Evolutionary conservation across 2,888 invertebrate genomes (phyloP), one percentile per base, ranked within the genome.

Genomic region (Stenurella melanura): DNA sequence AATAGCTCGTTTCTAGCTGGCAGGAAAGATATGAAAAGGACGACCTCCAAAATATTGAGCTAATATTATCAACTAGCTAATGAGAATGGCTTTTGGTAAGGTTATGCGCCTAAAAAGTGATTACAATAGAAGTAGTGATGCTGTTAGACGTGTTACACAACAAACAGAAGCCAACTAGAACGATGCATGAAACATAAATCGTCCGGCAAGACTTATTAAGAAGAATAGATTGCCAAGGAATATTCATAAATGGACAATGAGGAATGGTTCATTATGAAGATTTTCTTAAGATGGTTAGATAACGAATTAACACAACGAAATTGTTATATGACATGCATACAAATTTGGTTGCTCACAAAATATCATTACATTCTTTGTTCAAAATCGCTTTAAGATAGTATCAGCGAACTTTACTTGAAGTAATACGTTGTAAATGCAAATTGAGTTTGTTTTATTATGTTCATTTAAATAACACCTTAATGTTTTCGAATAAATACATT

Each of bases 401-500:
- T 64, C 38, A 18, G 5, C 17, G 1, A 38, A n/a, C 38, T 34
- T 34, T 15, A 17, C 34, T 63, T 34, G 42, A 42, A 64, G 42
- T 34, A 18, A 34, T 34, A 7, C 12, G 57, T 30, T 69, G 69
- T 17, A 69, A 30, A 56, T 69, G 34, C 34, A 30, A 30, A 69
- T 69, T 17, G 2, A 2, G 21, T 17, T 7, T 17, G 9, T 69
- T 57, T 57, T 18, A 30, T 57, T 26, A 67, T 18, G 57, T n/a
- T 34, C 17, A 69, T 69, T 69, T 30, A 57, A 69, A 69, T 69
- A 57, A 57, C 57, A 21, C 54, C 26, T 54, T 26, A 54, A 54
- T 10, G 12, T 21, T n/a, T 69, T 42, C 57, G 69, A 69, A 69
- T 69, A 69, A 56, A 69, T 67, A 67, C 50, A 67, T 67, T 57